phyloP scores from a whole-genome alignment of 92 coral and sea anemone genomes.

The Siderastrea siderea region DNA sequence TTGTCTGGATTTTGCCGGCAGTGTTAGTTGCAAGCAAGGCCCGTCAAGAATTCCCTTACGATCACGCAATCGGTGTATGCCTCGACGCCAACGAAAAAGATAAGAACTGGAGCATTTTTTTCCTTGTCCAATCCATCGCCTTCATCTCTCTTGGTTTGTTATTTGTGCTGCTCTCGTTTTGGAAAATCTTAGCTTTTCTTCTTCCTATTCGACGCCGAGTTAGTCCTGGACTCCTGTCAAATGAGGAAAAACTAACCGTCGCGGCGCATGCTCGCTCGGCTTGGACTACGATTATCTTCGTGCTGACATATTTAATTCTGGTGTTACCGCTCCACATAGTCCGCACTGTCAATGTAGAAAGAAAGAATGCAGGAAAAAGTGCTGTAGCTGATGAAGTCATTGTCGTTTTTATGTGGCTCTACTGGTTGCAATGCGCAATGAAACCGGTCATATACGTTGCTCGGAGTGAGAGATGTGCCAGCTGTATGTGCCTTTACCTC shows the following conservation, averaged over 20 bases:
- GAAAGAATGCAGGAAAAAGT: not conserved
- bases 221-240: slow-evolving; percentile 24
- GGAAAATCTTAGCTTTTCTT: slow-evolving; percentile 24
- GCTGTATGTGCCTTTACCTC: not conserved
- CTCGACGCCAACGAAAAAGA: not conserved
- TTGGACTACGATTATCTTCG: slow-evolving; percentile 12
- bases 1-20: slow-evolving; percentile 16
- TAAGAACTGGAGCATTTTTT: not conserved
- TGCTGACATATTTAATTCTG: not conserved
- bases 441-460: slow-evolving; percentile 22
- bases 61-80: not conserved
- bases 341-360: not conserved
- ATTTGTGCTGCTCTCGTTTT: slow-evolving; percentile 3
- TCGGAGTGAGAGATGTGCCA: not conserved
- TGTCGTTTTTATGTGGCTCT: slow-evolving; percentile 11
- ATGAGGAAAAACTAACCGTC: slow-evolving; percentile 32
- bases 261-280: slow-evolving; percentile 35
- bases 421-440: slow-evolving; percentile 27
- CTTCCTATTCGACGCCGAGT: slow-evolving; percentile 16
- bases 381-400: not conserved
- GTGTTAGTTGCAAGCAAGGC: not conserved
- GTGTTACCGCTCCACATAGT: slow-evolving; percentile 2
- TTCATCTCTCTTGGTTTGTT: not conserved
- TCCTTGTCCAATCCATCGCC: not conserved
- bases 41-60: slow-evolving; percentile 5